phyloP scores from a whole-genome alignment of 2,888 invertebrate genomes.

The Leptinotarsa haldemani region DNA sequence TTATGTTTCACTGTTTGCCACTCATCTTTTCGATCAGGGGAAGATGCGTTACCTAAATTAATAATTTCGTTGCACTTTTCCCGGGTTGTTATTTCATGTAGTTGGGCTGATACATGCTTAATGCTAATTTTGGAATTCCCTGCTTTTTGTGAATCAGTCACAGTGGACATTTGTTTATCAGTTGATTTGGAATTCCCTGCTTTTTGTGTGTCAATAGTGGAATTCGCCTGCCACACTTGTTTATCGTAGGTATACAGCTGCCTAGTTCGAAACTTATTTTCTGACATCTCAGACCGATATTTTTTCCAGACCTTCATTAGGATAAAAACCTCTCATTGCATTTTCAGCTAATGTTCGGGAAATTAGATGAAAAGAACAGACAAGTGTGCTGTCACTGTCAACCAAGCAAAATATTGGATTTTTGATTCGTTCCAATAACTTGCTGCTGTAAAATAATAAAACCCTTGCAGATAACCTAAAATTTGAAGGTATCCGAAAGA shows the following conservation, averaged over 20 bases:
- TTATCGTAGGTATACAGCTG: neutral
- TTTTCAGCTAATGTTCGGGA: no score
- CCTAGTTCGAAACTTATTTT: no score
- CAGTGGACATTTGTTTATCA: neutral
- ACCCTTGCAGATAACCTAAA: no score
- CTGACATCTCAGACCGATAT: no score
- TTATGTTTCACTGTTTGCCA: slow-evolving; percentile 13
- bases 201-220: slow-evolving; percentile 1
- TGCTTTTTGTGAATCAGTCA: slow-evolving; percentile 7
- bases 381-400: no score
- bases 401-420: no score
- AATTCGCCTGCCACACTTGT: neutral
- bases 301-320: no score
- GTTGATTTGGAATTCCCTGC: neutral
- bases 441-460: no score
- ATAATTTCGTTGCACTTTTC: slow-evolving; percentile 3
- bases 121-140: slow-evolving; percentile 8
- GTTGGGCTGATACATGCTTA: neutral
- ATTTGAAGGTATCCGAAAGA: no score
- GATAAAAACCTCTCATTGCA: no score
- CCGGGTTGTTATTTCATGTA: neutral
- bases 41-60: neutral
- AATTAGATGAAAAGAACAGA: no score
- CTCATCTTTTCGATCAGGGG: neutral
- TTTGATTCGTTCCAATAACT: no score